Percentiles rank a stretch among this genome's conserved stretches.
Conservation (phyloP, 2,797 vertebrate species). For the Moxostoma hubbsi region DNA sequence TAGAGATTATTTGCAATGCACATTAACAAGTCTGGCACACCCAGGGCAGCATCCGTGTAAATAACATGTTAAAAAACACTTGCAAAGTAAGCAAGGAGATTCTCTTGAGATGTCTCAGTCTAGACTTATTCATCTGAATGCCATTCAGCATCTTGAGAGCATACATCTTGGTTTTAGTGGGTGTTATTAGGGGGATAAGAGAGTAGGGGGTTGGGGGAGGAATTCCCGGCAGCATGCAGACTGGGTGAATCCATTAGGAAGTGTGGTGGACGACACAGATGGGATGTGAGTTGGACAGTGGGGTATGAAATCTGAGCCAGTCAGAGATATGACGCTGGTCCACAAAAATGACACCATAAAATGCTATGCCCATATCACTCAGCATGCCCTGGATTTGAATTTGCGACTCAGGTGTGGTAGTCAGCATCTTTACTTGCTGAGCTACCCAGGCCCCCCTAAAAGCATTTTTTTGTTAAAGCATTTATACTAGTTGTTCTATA, state of each 20-base stretch:
- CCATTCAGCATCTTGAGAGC: background rate
- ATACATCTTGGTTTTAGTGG: conserved; percentile 23
- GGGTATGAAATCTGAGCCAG: conserved; percentile 33
- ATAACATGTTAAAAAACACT: conserved; percentile 31
- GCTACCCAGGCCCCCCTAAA: too few relatives aligned
- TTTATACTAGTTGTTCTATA: too few relatives aligned
- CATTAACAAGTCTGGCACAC: conserved; percentile 65
- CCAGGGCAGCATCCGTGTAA: conserved; percentile 19
- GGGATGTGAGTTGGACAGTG: conserved; percentile 24
- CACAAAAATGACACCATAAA: conserved; percentile 27
- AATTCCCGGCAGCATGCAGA: conserved; percentile 31
- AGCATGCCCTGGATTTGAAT: too few relatives aligned
- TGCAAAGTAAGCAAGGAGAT: conserved; percentile 25
- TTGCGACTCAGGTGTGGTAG: too few relatives aligned
- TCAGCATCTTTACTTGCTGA: too few relatives aligned
- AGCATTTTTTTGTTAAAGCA: too few relatives aligned
- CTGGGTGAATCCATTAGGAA: conserved; percentile 33
- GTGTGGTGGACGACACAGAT: conserved; percentile 30
- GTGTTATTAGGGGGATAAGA: background rate
- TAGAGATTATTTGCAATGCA: conserved; percentile 77
- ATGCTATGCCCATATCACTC: background rate
- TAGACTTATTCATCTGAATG: conserved; percentile 27
- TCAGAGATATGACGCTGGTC: conserved; percentile 21
- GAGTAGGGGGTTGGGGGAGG: background rate
- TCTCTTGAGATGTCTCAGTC: conserved; percentile 7